Evolutionary conservation across 2,113 vertebrate genomes (phyloP), one percentile per base, ranked within the genome.

Genomic region (Bostrychus sinensis): DNA sequence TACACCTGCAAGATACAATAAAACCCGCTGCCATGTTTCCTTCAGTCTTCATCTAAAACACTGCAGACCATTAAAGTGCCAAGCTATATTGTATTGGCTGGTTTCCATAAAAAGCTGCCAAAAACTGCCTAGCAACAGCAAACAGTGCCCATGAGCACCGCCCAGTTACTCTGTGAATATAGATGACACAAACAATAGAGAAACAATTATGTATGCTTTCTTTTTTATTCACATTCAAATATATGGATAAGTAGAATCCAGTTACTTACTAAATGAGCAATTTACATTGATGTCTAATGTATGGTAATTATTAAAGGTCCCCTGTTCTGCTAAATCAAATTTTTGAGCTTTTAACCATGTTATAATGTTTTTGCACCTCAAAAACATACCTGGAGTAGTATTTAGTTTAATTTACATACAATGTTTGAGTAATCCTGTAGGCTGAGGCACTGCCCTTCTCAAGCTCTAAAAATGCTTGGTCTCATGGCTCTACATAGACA

Each of bases 41-140:
- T n/a, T 5, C 25, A 2, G 48, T 51, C 46, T 26, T 12, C 6
- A 50, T 23, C 23, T 48, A 13, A 48, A 48, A 50, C 6, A 38
- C 37, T 14, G 37, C 11, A 13, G 37, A 32, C 11, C 37, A 39
- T 39, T 12, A 39, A 39, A 12, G 12, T 39, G 23, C 46, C 12
- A 23, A 26, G 48, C 48, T 51, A 7, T 28, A 28, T n/a, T n/a
- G 25, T 2, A 28, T 9, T 51, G 48, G 48, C 48, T 7, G 7
- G 0, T 7, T 23, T 51, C 48, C 48, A 51, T 9, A 26, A 26
- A 6, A 50, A 25, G 46, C 46, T 50, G 23, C 46, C 46, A 26
- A 26, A 51, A 51, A 26, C 48, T 51, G 48, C 48, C 25, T n/a
- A 14, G 48, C 48, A 51, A 51, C 48, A 51, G 48, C 14, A 19